Evolutionary conservation across 2,113 vertebrate species (phyloP).

Genomic region (Glaucomys volans): DNA sequence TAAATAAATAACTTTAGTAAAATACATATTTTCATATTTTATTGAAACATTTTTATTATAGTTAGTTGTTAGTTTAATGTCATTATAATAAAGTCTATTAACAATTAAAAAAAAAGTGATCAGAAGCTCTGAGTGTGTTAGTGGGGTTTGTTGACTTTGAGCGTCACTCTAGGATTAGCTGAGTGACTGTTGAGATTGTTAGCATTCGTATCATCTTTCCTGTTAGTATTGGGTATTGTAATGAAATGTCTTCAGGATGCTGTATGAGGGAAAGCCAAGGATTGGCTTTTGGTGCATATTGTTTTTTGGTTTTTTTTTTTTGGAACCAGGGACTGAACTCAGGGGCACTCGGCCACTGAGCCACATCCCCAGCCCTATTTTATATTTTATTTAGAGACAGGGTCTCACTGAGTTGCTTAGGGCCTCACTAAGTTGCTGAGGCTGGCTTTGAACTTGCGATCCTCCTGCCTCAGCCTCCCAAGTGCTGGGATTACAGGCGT

Average conservation of each 20-base stretch:
- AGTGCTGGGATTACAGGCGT: no score
- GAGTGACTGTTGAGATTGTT: not conserved
- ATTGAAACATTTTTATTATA: constrained; percentile 28
- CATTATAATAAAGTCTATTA: not conserved
- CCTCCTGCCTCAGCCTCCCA: no score
- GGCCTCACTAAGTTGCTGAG: no score
- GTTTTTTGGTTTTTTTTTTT: not conserved
- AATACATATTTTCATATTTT: not conserved
- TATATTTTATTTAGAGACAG: no score
- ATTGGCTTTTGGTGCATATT: not conserved
- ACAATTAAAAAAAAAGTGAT: no score
- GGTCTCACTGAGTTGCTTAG: no score
- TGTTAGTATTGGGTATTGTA: not conserved
- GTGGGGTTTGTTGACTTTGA: not conserved
- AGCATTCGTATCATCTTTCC: not conserved
- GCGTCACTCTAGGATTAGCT: not conserved
- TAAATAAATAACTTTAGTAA: constrained; percentile 9
- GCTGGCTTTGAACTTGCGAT: no score
- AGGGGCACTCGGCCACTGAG: no score
- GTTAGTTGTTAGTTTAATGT: not conserved
- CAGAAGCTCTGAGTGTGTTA: not conserved
- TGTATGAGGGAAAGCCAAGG: not conserved
- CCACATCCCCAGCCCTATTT: no score
- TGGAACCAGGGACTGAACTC: no score
- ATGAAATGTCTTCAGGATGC: not conserved